phyloP scores from a whole-genome alignment of 2,113 vertebrate genomes.

The Elephas maximus region DNA sequence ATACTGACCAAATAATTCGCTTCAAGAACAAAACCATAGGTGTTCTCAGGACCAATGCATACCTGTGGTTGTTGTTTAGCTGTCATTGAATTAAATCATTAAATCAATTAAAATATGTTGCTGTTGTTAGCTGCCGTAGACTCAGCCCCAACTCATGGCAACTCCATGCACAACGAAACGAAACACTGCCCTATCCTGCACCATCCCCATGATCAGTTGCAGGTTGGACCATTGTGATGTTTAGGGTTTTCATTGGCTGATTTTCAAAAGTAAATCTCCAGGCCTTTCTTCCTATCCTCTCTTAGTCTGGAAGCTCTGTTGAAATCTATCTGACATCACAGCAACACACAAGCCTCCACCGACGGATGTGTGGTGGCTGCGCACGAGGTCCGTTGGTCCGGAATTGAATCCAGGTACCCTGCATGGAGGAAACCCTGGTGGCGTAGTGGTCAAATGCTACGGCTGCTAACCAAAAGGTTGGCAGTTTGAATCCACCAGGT shows the following conservation, averaged over 20 bases:
- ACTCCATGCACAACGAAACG: not conserved
- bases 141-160: not conserved
- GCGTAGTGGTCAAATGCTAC: too few species aligned
- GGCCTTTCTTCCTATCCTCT: not conserved
- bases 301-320: not conserved
- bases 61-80: not conserved
- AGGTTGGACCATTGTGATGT: not conserved
- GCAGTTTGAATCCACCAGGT: too few species aligned
- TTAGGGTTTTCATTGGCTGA: not conserved
- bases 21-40: not conserved
- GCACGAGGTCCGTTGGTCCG: not conserved
- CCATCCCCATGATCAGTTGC: not conserved
- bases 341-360: not conserved
- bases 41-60: accelerated
- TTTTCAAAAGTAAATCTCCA: not conserved
- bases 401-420: not conserved
- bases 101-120: too few species aligned
- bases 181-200: not conserved
- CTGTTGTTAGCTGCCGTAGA: too few species aligned
- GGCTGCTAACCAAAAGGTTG: too few species aligned
- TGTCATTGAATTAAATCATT: not conserved
- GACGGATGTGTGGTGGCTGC: not conserved
- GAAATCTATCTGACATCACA: not conserved
- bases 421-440: not conserved
- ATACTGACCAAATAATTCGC: too few species aligned